A percentile compares a stretch with the other conserved stretches of the same genome.
phyloP scores from a whole-genome alignment of 2,113 vertebrate species.

The Progne subis region DNA sequence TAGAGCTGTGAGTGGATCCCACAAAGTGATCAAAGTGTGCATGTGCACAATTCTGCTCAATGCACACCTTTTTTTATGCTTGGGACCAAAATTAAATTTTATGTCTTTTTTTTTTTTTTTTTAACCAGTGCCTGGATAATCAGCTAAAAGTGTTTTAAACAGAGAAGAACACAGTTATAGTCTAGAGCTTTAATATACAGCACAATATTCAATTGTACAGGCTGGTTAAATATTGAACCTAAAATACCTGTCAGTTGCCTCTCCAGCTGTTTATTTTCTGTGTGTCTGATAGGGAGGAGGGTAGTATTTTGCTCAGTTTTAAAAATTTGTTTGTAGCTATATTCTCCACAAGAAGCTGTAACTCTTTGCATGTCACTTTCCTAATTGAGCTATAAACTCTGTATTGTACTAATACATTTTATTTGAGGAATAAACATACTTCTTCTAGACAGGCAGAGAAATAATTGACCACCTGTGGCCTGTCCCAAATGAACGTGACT shows the following conservation, averaged over 20 bases:
- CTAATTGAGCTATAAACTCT: constrained; percentile 36
- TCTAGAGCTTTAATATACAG: neutral
- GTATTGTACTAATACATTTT: constrained; percentile 25
- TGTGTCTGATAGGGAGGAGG: neutral
- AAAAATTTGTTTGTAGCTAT: neutral
- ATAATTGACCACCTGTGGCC: constrained; percentile 33
- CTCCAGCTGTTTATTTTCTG: neutral
- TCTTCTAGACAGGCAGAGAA: constrained; percentile 22
- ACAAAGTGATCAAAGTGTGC: neutral
- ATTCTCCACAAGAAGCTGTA: neutral
- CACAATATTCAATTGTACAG: neutral
- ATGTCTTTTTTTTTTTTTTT: neutral
- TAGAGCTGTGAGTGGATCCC: neutral
- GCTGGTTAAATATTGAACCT: neutral
- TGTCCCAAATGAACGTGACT: neutral
- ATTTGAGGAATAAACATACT: constrained; percentile 37
- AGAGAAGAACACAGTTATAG: neutral
- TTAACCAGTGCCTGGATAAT: neutral
- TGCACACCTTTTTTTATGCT: neutral
- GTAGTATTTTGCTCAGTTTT: neutral
- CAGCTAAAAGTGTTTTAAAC: neutral
- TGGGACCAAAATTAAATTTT: neutral
- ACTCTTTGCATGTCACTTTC: constrained; percentile 1
- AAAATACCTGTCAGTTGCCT: neutral
- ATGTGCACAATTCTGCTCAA: neutral